These are phyloP conservation scores for Macrosoma leucophasiata DNA, from an alignment of 2,888 invertebrate genomes.

Conservation along the genomic window DNA sequence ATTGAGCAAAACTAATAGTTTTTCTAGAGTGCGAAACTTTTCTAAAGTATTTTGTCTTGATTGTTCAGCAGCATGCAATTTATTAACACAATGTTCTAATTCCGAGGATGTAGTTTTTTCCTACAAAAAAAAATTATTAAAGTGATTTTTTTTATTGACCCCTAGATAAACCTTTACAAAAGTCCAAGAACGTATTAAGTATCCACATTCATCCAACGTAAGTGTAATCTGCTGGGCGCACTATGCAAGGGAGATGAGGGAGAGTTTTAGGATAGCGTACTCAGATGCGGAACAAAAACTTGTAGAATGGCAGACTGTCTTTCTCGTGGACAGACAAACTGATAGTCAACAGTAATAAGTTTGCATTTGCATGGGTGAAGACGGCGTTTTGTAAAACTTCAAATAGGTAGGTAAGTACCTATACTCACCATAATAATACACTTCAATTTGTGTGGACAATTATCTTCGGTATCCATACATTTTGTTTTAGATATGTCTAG, in stretches of 20 bases:
- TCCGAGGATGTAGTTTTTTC: conserved; percentile 50
- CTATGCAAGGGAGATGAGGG: no score
- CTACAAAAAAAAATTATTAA: conserved; percentile 29
- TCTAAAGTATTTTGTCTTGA: conserved; percentile 42
- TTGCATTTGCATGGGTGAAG: no score
- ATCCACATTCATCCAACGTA: no score
- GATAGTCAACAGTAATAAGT: no score
- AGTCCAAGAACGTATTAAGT: no score
- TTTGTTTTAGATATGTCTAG: conserved; percentile 47
- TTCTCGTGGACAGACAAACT: no score
- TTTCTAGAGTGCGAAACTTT: conserved; percentile 50
- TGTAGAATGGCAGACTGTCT: no score
- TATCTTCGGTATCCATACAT: conserved; percentile 45
- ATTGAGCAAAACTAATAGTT: conserved; percentile 48
- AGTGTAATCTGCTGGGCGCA: no score
- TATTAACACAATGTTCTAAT: conserved; percentile 44
- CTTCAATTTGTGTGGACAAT: conserved; percentile 53
- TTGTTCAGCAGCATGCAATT: conserved; percentile 42
- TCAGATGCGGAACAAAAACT: no score
- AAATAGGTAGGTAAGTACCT: conserved; percentile 3
- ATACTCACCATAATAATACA: conserved; percentile 42
- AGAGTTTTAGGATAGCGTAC: no score
- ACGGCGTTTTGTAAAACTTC: no score
- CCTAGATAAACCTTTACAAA: no score
- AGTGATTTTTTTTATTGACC: conserved; percentile 4